Percentiles rank a stretch among this genome's conserved stretches.
These are phyloP conservation scores for Danio kyathit DNA, from an alignment of 2,797 vertebrate genomes.

Conservation along the genomic window DNA sequence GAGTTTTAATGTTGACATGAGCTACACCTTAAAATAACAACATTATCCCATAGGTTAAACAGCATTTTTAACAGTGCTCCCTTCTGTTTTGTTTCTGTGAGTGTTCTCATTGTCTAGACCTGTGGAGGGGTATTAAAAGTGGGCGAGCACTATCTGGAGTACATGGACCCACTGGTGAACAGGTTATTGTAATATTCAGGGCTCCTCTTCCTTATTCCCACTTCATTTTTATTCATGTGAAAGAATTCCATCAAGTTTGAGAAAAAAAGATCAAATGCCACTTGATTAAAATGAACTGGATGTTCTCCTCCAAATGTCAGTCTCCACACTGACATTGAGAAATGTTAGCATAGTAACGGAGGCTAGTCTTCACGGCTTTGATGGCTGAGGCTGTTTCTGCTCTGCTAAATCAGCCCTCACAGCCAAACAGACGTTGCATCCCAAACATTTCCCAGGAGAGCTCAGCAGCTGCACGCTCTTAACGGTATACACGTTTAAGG, in stretches of 20 bases:
- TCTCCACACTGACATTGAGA: background rate
- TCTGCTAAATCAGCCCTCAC: constrained; percentile 25
- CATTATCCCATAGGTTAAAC: background rate
- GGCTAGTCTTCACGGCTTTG: constrained; percentile 6
- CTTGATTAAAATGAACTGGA: constrained; percentile 21
- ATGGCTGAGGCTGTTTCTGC: background rate
- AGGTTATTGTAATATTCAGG: background rate
- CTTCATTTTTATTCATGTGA: constrained; percentile 17
- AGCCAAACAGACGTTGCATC: constrained; percentile 25
- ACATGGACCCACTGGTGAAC: background rate
- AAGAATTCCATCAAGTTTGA: constrained; percentile 21
- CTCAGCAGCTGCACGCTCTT: constrained; percentile 47
- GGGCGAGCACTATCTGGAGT: background rate
- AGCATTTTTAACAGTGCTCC: background rate
- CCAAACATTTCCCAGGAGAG: constrained; percentile 29
- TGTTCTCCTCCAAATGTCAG: background rate
- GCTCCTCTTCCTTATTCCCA: background rate
- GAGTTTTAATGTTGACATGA: too few relatives aligned
- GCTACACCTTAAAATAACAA: background rate
- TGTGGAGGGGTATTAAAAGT: background rate
- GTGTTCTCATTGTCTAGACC: background rate
- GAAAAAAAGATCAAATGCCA: constrained; percentile 11
- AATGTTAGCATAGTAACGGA: background rate
- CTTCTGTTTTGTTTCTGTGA: background rate
- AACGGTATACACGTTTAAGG: constrained; percentile 48